Evolutionary conservation across 2,113 vertebrate genomes (phyloP), one percentile per base, ranked within the genome.

Genomic region (Nicator chloris): DNA sequence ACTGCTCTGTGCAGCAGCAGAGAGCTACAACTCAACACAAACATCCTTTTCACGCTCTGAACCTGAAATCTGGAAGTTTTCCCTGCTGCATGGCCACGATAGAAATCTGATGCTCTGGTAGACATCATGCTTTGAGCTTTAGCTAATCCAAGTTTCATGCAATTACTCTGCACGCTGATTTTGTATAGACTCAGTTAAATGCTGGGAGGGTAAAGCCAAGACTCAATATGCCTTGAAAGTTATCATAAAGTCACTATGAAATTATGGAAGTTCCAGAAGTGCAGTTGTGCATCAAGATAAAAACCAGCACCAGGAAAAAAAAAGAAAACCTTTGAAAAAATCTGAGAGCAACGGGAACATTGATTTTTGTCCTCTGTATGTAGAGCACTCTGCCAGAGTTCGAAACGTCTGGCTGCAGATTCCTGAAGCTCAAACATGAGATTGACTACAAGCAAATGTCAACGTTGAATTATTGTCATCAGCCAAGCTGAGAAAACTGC

Each of bases 211-310:
- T 79, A 50, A 81, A 94, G 86, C 64, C 89, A 51, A 93, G 71
- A 82, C 93, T 96, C 92, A 80, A 78, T 21, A 73, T 53, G 64
- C 61, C 27, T 49, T 69, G 59, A 73, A 96, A 95, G 85, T 93
- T 92, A 50, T 80, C 53, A 69, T 81, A 51, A 69, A 90, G 68
- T 56, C 66, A 71, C 47, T 54, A 13, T 27, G 42, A 80, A 77
- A 83, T 59, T 35, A 59, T 30, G 11, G 24, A 23, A 47, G 56
- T 66, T 92, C 42, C 68, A 80, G 44, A 90, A 78, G 35, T 59
- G 44, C 64, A 73, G 47, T 24, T 94, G 39, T 81, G 50, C 51
- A 72, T 68, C 44, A 64, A 63, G 28, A 40, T 15, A 60, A 59
- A 44, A 76, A n/a, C 4, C 4, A 49, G 42, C 9, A 15, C 10